Base-by-base conservation (phyloP, 2,113 vertebrate species). In the Corythoichthys intestinalis region DNA sequence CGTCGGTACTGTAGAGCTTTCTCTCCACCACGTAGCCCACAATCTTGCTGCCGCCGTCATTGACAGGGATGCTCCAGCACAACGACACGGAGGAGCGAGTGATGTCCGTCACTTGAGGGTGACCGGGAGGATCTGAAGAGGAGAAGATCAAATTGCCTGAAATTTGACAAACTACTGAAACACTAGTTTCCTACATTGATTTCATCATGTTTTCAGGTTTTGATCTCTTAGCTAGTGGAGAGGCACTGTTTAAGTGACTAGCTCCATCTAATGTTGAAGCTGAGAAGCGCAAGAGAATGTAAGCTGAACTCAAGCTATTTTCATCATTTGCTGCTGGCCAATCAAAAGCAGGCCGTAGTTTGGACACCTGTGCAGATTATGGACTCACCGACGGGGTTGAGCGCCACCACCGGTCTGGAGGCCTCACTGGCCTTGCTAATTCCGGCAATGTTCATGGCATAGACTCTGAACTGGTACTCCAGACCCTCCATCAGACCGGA, bases 341-440 rank as follows among this genome's bases (percentile, higher is more conserved):
- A 28, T 28, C 20, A 28, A 28, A 28, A 28, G 20, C 20, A 28
- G 20, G 20, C 20, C 20, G 20, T 41, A 3, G 39, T 41, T 3
- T 41, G 39, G 39, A 41, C 39, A 41, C 39, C 3, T 6, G 6
- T 3, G 6, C 9, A 44, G 41, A 44, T 44, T 1, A 8, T 44
- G 6, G 1, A 87, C 94, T 89, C 87, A 98, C 97, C 97, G 79
- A 99, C 97, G 87, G 97, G 96, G 85, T 99, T 98, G 83, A 98
- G 92, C 53, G 97, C 97, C 80, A 98, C 78, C 54, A 95, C 81
- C 47, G 96, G 93, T 90, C 96, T 94, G 65, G 97, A 99, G 66
- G 97, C 96, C 89, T 98, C 97, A 60, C 97, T 98, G 78, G 97
- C 94, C 90, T 99, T 99, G 92, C 97, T 98, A 66, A 98, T 87